Percentiles rank a stretch among this genome's conserved stretches.
Conservation (phyloP, 2,113 vertebrate species). For the Aepyceros melampus region DNA sequence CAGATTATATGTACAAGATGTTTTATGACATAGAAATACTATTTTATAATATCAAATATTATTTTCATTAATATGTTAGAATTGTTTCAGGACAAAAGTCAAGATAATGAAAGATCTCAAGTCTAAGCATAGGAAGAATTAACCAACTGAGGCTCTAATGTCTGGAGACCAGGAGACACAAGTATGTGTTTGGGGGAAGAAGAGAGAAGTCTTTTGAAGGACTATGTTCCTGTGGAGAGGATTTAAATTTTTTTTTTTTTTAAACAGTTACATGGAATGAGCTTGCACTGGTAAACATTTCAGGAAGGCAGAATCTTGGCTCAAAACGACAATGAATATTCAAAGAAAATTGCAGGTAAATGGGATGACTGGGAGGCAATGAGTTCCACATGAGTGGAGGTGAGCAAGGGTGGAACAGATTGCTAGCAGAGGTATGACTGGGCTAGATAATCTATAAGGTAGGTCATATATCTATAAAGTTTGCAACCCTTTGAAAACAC, state of each 20-base stretch:
- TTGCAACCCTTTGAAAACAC: not conserved
- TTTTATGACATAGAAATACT: not conserved
- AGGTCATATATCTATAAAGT: not conserved
- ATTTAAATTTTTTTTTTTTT: not conserved
- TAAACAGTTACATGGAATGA: not conserved
- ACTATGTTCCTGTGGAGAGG: not conserved
- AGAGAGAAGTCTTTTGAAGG: not conserved
- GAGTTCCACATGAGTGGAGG: not conserved
- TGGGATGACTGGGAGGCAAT: not conserved
- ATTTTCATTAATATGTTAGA: not conserved
- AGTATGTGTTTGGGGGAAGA: not conserved
- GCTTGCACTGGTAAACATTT: not conserved
- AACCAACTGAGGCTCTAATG: not conserved
- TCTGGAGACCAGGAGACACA: not conserved
- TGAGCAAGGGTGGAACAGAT: not conserved
- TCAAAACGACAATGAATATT: not conserved
- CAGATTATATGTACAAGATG: not conserved
- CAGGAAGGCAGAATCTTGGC: not conserved
- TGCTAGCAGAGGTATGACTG: not conserved
- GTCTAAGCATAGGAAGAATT: not conserved
- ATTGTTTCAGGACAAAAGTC: not conserved
- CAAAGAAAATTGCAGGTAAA: not conserved
- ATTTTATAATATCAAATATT: not conserved
- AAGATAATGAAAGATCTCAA: not conserved
- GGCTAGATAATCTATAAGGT: not conserved